Evolutionary conservation across 2,888 invertebrate species (phyloP).

Genomic region (Resseliella maxima): DNA sequence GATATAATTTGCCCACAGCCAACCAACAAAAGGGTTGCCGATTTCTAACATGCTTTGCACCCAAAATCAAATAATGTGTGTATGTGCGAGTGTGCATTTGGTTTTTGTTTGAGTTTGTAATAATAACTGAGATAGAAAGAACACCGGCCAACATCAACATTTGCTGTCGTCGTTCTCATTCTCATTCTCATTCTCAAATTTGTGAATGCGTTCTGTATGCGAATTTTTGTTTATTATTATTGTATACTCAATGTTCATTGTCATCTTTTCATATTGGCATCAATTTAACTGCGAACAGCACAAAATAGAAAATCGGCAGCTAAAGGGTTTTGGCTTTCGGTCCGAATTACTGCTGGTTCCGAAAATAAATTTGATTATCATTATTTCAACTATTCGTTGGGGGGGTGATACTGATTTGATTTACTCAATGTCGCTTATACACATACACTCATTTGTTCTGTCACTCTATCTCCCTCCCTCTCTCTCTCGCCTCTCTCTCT

Average conservation of each 20-base stretch:
- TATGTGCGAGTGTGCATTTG: constrained; percentile 2
- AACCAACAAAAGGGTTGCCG: constrained; percentile 18
- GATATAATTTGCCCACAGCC: constrained; percentile 25
- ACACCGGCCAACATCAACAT: background rate
- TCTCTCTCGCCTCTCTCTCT: background rate
- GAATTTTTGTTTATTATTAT: background rate
- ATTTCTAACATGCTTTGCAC: background rate
- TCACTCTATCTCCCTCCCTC: background rate
- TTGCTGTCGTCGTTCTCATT: no score
- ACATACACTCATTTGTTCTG: background rate
- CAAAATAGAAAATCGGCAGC: background rate
- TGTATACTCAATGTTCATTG: constrained; percentile 27
- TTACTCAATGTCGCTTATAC: background rate
- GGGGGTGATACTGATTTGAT: constrained; percentile 44
- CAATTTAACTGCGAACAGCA: background rate
- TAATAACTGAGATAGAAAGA: background rate
- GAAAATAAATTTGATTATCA: constrained; percentile 55
- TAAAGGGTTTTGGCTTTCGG: background rate
- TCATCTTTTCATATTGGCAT: background rate
- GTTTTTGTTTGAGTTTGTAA: constrained; percentile 11
- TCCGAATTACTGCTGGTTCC: constrained; percentile 7
- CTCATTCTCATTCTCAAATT: no score
- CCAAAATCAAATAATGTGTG: constrained; percentile 7
- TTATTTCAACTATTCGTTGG: constrained; percentile 23
- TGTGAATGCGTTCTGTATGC: background rate